These are phyloP conservation scores for Hucho hucho DNA, from an alignment of 2,113 vertebrate genomes.

Conservation along the genomic window DNA sequence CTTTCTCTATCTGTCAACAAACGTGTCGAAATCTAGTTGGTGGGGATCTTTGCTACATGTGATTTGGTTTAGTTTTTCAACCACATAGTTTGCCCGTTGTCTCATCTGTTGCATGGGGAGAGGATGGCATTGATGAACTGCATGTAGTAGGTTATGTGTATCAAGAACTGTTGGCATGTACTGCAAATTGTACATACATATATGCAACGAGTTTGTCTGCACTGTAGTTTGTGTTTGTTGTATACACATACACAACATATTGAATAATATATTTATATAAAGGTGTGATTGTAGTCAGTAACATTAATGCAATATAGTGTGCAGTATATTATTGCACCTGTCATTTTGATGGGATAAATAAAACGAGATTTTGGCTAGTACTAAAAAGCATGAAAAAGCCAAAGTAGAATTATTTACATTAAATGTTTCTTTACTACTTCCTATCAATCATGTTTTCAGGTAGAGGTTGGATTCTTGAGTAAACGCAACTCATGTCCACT, in stretches of 20 bases:
- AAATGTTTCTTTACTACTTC: slow-evolving; percentile 67
- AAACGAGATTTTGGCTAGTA: slow-evolving; percentile 69
- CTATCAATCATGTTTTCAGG: slow-evolving; percentile 44
- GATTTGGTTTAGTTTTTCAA: slow-evolving; percentile 67
- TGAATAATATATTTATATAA: slow-evolving; percentile 95
- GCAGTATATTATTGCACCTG: slow-evolving; percentile 80
- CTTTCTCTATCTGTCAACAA: slow-evolving; percentile 25
- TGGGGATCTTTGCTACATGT: not conserved
- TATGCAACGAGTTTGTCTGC: slow-evolving; percentile 95
- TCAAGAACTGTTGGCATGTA: slow-evolving; percentile 89
- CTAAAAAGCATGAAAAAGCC: slow-evolving; percentile 78
- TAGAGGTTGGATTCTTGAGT: slow-evolving; percentile 53
- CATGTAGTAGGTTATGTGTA: slow-evolving; percentile 91
- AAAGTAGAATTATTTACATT: slow-evolving; percentile 80
- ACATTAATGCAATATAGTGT: slow-evolving; percentile 81
- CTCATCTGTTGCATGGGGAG: slow-evolving; percentile 89
- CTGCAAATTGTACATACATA: slow-evolving; percentile 89
- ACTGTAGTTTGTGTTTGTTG: slow-evolving; percentile 98
- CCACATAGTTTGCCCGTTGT: slow-evolving; percentile 61
- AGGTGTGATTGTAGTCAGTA: slow-evolving; percentile 80
- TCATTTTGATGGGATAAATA: slow-evolving; percentile 70
- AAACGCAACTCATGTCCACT: slow-evolving; percentile 46
- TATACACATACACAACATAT: slow-evolving; percentile 83
- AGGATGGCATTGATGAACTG: slow-evolving; percentile 84
- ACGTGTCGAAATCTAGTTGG: slow-evolving; percentile 16